These are phyloP conservation scores for Megaptera novaeangliae DNA, from an alignment of 2,113 vertebrate species.

Conservation along the genomic window DNA sequence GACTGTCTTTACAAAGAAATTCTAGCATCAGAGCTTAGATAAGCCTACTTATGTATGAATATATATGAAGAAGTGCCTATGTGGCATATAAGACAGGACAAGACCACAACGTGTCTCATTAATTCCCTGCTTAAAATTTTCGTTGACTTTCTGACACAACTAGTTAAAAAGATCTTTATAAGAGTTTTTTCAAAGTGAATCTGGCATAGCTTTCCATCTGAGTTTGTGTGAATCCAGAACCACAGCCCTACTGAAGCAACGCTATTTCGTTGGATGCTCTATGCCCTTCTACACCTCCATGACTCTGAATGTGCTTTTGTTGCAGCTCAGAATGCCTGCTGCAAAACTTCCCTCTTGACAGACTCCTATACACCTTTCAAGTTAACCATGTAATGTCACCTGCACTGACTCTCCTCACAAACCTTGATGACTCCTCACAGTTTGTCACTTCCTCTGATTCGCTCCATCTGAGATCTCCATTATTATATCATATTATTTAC, in stretches of 20 bases:
- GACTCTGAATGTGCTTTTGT: neutral
- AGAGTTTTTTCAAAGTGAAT: neutral
- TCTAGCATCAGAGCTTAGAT: neutral
- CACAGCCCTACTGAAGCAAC: rapidly evolving
- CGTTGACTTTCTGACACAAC: neutral
- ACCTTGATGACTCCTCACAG: neutral
- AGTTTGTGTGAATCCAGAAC: neutral
- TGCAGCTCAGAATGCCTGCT: neutral
- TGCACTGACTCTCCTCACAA: neutral
- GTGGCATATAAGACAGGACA: neutral
- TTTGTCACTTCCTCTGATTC: neutral
- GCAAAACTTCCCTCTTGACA: neutral
- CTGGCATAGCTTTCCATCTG: neutral
- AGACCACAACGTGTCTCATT: neutral
- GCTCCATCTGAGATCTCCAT: neutral
- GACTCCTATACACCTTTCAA: neutral
- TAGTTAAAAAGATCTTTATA: neutral
- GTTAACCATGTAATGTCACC: neutral
- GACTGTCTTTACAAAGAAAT: neutral
- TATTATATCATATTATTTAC: neutral
- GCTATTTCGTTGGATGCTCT: too few species aligned
- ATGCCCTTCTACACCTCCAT: neutral
- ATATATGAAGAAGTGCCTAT: neutral
- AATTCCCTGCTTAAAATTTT: neutral
- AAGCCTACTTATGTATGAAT: neutral